phyloP scores from a whole-genome alignment of 2,113 vertebrate species.

The Clarias batrachus region DNA sequence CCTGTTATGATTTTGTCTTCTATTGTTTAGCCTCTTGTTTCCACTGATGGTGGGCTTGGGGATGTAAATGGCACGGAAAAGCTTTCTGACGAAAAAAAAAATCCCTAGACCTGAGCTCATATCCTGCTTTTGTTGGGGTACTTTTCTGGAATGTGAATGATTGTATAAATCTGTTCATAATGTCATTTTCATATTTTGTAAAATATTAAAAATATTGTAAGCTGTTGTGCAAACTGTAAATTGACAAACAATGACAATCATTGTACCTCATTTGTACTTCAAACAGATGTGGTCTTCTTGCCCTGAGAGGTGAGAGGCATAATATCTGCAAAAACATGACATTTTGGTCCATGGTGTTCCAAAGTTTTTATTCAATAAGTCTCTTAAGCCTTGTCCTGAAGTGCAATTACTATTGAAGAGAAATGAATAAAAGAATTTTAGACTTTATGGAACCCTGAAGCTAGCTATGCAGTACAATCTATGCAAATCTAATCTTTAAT shows the following conservation, averaged over 20 bases:
- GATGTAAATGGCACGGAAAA: constrained; percentile 55
- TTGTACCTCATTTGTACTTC: constrained; percentile 1
- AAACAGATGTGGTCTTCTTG: not conserved
- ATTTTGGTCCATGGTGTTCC: not conserved
- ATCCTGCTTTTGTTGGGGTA: constrained; percentile 73
- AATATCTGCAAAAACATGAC: not conserved
- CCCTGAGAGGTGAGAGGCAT: not conserved
- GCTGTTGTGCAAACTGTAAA: constrained; percentile 27
- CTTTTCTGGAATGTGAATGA: constrained; percentile 63
- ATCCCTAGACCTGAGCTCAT: constrained; percentile 60
- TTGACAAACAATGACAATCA: constrained; percentile 37
- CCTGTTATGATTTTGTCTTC: constrained; percentile 52
- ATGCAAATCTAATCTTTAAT: not conserved
- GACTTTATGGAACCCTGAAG: not conserved
- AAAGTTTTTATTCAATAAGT: not conserved
- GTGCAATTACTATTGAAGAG: not conserved
- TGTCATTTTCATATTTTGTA: constrained; percentile 50
- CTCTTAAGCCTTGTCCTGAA: not conserved
- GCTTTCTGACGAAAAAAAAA: constrained; percentile 43
- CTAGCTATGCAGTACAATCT: not conserved
- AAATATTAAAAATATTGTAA: constrained; percentile 52
- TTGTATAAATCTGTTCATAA: constrained; percentile 66
- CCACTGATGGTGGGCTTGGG: constrained; percentile 49
- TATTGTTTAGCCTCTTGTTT: constrained; percentile 62
- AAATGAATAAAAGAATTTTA: not conserved